A percentile compares a stretch with the other conserved stretches of the same genome.
phyloP scores from a whole-genome alignment of 2,113 vertebrate genomes.

The Takifugu bimaculatus region DNA sequence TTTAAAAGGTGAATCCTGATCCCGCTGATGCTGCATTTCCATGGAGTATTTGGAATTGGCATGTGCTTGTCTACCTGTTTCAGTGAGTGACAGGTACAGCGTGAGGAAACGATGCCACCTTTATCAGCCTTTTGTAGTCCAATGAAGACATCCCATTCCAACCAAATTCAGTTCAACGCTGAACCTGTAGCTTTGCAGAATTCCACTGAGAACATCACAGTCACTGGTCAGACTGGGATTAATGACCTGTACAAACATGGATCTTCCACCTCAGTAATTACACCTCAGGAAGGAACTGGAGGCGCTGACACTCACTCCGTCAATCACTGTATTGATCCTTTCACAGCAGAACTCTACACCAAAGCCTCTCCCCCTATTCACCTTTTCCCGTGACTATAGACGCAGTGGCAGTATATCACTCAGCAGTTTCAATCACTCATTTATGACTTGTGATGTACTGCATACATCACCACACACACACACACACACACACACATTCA shows the following conservation, averaged over 20 bases:
- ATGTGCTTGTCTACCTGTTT: no score
- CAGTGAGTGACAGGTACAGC: no score
- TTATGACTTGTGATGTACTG: conserved; percentile 12
- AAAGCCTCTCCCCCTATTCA: conserved; percentile 3
- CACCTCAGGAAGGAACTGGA: conserved; percentile 35
- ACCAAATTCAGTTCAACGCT: no score
- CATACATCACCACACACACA: background rate
- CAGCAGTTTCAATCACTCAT: conserved; percentile 18
- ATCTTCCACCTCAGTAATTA: conserved; percentile 53
- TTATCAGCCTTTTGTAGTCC: no score
- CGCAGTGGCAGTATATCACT: conserved; percentile 6
- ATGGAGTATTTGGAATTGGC: no score
- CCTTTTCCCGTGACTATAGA: conserved; percentile 9
- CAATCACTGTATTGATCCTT: conserved; percentile 54
- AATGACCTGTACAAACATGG: conserved; percentile 37
- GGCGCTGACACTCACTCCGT: conserved; percentile 37
- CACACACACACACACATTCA: background rate
- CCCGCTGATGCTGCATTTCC: no score
- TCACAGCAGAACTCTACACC: conserved; percentile 14
- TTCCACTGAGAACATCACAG: conserved; percentile 20
- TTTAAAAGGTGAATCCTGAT: background rate
- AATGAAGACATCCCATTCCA: no score
- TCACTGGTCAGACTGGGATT: conserved; percentile 36
- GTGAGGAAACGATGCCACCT: no score
- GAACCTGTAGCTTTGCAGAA: no score